Evolutionary conservation across 2,113 vertebrate genomes (phyloP).

Genomic region (Neomonachus schauinslandi): DNA sequence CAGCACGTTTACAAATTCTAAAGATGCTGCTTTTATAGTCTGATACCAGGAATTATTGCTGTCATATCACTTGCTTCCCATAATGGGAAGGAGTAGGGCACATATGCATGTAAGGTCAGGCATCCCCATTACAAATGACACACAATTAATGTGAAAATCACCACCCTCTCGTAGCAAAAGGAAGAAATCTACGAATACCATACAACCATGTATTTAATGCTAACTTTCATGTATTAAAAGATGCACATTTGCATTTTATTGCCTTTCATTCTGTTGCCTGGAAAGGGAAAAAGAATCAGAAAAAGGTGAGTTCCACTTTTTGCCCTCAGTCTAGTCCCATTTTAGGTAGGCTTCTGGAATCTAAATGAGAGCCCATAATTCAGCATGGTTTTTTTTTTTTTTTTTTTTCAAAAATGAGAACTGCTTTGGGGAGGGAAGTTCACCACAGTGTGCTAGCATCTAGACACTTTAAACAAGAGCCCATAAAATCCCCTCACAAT

Average conservation of each 20-base stretch:
- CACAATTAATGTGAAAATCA: constrained; percentile 47
- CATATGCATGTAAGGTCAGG: constrained; percentile 27
- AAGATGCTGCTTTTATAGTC: constrained; percentile 74
- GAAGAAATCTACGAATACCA: constrained; percentile 4
- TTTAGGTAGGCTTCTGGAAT: background rate
- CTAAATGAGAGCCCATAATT: constrained; percentile 43
- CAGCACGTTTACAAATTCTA: constrained; percentile 63
- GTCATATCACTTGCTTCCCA: constrained; percentile 37
- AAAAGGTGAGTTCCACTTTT: background rate
- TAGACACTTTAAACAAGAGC: constrained; percentile 41
- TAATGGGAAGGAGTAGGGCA: constrained; percentile 67
- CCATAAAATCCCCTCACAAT: background rate
- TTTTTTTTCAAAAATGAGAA: constrained; percentile 42
- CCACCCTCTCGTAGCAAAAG: background rate
- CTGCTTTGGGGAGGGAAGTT: constrained; percentile 43
- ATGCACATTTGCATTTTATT: background rate
- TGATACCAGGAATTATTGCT: constrained; percentile 50
- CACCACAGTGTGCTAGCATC: background rate
- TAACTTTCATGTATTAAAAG: constrained; percentile 49
- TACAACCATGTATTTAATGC: background rate
- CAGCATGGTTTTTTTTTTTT: background rate
- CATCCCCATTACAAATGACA: background rate
- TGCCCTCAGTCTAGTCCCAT: background rate
- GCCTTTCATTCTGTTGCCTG: background rate
- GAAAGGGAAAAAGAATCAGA: constrained; percentile 12